These are phyloP conservation scores for Ochropacha duplaris DNA, from an alignment of 2,888 invertebrate genomes.

Conservation along the genomic window DNA sequence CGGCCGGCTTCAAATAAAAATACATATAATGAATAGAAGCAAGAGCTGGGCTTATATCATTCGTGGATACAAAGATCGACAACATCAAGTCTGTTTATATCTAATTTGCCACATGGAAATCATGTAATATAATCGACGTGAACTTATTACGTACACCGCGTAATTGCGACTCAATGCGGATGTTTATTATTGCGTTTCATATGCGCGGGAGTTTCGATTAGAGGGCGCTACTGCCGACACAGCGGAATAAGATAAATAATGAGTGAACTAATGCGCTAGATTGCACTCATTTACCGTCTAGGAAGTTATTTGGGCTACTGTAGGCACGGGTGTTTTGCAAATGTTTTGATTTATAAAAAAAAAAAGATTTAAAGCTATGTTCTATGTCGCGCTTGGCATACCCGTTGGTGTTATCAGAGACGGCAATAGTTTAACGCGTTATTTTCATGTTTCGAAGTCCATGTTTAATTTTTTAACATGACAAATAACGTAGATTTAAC, in stretches of 20 bases:
- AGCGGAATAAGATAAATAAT: constrained; percentile 55
- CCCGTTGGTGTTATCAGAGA: too few species aligned
- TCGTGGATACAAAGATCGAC: not conserved
- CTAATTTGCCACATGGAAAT: not conserved
- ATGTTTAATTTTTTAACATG: too few species aligned
- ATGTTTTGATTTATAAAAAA: not conserved
- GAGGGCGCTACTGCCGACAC: constrained; percentile 39
- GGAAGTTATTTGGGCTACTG: constrained; percentile 35
- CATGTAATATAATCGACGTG: constrained; percentile 10
- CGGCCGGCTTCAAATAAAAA: too few species aligned
- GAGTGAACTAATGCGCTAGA: constrained; percentile 45
- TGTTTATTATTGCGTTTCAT: constrained; percentile 65
- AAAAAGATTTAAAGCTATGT: too few species aligned
- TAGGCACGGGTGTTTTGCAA: not conserved
- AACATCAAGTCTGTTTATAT: not conserved
- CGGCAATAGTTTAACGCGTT: too few species aligned
- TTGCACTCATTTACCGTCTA: constrained; percentile 54
- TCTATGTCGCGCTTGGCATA: too few species aligned
- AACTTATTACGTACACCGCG: constrained; percentile 39
- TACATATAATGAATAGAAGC: too few species aligned
- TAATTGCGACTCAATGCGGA: constrained; percentile 67
- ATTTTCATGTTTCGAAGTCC: too few species aligned
- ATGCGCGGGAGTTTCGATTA: constrained; percentile 64
- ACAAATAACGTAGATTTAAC: too few species aligned
- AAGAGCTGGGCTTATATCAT: not conserved